These are phyloP conservation scores for Tricholauxania praeusta DNA, from an alignment of 2,888 invertebrate genomes.

Conservation along the genomic window DNA sequence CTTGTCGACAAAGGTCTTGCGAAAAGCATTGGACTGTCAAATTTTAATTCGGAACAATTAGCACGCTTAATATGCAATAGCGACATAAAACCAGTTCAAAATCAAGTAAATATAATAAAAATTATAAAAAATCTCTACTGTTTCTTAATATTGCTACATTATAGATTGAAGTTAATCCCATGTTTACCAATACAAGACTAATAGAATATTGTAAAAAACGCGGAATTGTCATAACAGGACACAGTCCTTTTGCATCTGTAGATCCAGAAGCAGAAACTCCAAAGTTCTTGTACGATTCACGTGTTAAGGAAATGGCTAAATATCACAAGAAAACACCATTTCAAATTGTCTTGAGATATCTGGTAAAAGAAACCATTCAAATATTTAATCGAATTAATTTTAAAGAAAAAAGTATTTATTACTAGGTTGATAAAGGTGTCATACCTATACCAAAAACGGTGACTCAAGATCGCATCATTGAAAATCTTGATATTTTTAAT, in stretches of 20 bases:
- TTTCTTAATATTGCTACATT: too few species aligned
- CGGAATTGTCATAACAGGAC: too few species aligned
- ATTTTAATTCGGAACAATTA: conserved; percentile 60
- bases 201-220: conserved; percentile 70
- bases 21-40: conserved; percentile 61
- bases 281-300: too few species aligned
- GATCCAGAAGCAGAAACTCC: too few species aligned
- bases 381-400: too few species aligned
- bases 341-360: conserved; percentile 73
- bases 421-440: conserved; percentile 62
- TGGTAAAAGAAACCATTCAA: conserved; percentile 59
- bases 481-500: conserved; percentile 72
- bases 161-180: too few species aligned
- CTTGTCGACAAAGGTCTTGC: conserved; percentile 55
- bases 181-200: conserved; percentile 69
- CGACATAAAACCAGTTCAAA: conserved; percentile 58
- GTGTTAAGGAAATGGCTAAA: too few species aligned
- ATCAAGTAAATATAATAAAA: conserved; percentile 50
- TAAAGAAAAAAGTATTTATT: too few species aligned
- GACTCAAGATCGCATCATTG: conserved; percentile 68
- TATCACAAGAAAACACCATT: conserved; percentile 67
- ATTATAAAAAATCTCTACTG: too few species aligned
- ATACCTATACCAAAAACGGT: conserved; percentile 72
- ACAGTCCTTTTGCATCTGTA: too few species aligned
- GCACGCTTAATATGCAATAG: conserved; percentile 56